A percentile compares a stretch with the other conserved stretches of the same genome.
Evolutionary conservation across 2,888 invertebrate genomes (phyloP).

Genomic region (Orgyia antiqua): DNA sequence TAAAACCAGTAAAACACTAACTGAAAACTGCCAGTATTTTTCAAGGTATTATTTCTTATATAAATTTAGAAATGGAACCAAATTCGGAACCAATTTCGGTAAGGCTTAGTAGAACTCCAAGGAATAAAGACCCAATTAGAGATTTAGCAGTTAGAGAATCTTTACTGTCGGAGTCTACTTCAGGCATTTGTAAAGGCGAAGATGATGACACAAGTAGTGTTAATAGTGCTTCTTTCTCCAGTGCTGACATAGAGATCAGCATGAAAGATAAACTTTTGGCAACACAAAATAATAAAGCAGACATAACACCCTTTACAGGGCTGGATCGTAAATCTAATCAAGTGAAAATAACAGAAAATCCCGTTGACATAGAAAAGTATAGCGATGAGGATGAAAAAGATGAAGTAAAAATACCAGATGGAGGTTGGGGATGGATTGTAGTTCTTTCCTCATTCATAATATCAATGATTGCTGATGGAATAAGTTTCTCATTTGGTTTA

Average conservation of each 20-base stretch:
- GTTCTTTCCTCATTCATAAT: slow-evolving; percentile 91
- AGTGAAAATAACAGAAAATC: slow-evolving; percentile 37
- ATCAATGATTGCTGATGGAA: slow-evolving; percentile 94
- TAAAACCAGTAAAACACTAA: slow-evolving; percentile 42
- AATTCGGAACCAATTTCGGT: slow-evolving; percentile 46
- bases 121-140: slow-evolving; percentile 30
- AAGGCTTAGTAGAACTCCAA: slow-evolving; percentile 52
- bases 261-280: slow-evolving; percentile 33
- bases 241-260: slow-evolving; percentile 55
- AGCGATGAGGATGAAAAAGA: slow-evolving; percentile 22
- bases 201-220: slow-evolving; percentile 54
- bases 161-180: slow-evolving; percentile 65
- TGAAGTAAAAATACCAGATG: slow-evolving; percentile 83
- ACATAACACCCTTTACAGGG: too few relatives aligned
- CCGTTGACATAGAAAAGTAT: slow-evolving; percentile 23
- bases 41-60: slow-evolving; percentile 43
- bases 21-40: slow-evolving; percentile 56
- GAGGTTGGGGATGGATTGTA: slow-evolving; percentile 94
- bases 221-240: slow-evolving; percentile 53
- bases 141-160: slow-evolving; percentile 54
- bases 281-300: slow-evolving; percentile 21
- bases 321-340: slow-evolving; percentile 24
- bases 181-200: slow-evolving; percentile 71
- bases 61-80: slow-evolving; percentile 46
- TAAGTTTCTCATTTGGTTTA: slow-evolving; percentile 95